Conservation (phyloP, 2,888 invertebrate genomes). For the Halocaridina rubra region DNA sequence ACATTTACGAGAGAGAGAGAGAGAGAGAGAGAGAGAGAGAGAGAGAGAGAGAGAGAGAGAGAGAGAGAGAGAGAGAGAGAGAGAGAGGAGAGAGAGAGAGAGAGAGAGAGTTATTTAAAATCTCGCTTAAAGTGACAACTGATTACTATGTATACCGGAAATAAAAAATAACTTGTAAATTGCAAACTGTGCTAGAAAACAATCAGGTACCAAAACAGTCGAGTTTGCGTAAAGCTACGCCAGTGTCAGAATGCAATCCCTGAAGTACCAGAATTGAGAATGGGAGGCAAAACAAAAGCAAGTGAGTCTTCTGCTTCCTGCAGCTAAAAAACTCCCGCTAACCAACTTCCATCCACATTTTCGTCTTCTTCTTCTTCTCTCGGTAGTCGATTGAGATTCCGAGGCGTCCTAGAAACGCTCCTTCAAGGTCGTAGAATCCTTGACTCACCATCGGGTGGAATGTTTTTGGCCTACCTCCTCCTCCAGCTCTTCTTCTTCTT, state of each 20-base stretch:
- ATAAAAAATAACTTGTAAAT: no score
- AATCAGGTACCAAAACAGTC: no score
- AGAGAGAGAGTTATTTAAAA: not conserved
- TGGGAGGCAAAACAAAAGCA: no score
- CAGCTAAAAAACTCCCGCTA: no score
- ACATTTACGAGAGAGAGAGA: not conserved
- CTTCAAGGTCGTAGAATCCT: not conserved
- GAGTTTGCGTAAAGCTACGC: no score
- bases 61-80: not conserved
- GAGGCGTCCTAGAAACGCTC: not conserved
- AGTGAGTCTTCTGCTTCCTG: not conserved
- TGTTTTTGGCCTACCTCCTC: not conserved
- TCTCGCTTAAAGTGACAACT: no score
- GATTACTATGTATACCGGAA: no score
- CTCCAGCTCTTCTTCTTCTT: no score
- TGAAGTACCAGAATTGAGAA: no score
- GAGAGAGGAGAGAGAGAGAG: not conserved
- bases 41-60: not conserved
- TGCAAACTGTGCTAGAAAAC: no score
- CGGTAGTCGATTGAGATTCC: no score
- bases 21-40: not conserved
- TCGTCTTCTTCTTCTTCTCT: not conserved
- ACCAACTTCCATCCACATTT: not conserved
- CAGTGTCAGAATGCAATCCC: no score
- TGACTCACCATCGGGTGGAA: not conserved